Evolutionary conservation across 53 echinoderm and acorn worm genomes (phyloP), one percentile per base, ranked within the genome.

Genomic region (Patiria pectinifera): DNA sequence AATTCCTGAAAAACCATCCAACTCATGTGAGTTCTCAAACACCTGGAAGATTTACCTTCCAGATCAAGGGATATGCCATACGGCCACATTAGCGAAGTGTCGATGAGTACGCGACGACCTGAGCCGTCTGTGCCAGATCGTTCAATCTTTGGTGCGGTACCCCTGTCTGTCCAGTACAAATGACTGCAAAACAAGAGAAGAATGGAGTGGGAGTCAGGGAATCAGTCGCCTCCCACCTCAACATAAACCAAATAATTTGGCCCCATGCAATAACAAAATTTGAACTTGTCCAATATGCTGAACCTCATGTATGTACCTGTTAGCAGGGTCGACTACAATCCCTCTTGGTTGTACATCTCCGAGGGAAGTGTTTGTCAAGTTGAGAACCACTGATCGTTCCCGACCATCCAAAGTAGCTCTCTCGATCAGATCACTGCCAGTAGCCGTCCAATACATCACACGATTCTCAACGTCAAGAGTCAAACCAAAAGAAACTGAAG

Each of bases 381-480:
- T 74, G 14, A 93, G 71, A 10, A 95, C 49, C 24, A 85, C 49
- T 6, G 18, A 14, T 76, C 91, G 83, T 62, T 53, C 70, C 0
- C 60, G 83, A 19, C 95, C 95, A 62, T 91, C 86, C 47, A 91
- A 13, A 15, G 93, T 83, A 19, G 93, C 76, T 53, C 84, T 53
- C 75, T 87, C 93, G 16, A 95, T 93, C n/a, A 46, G 58, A 26
- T 91, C 91, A 69, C 45, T 61, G n/a, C n/a, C n/a, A n/a, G n/a
- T n/a, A n/a, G 93, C 95, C 4, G 95, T 95, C 95, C 95, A 95
- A 49, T 87, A 95, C 76, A 95, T 93, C 70, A 70, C 72, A 15
- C 83, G 59, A 11, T 82, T 82, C 43, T n/a, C 11, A 43, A 86
- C 44, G 72, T 95, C 95, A 48, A 93, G 83, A 12, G 78, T 45